phyloP scores from a whole-genome alignment of 1,140 invertebrate genomes.

The Microplitis demolitor region DNA sequence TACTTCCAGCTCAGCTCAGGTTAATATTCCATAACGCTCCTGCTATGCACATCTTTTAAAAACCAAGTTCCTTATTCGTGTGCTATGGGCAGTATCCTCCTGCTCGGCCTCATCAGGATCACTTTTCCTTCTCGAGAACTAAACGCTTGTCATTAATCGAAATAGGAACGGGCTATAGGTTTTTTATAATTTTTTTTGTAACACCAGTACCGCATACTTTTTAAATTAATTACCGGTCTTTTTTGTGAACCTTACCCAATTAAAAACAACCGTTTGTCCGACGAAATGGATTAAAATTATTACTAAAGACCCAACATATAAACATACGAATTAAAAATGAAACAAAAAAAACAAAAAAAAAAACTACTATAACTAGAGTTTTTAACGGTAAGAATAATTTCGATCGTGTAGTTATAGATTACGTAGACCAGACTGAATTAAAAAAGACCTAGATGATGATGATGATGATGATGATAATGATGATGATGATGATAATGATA shows the following conservation, averaged over 20 bases:
- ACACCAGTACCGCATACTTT: background rate
- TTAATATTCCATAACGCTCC: slow-evolving; percentile 14
- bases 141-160: slow-evolving; percentile 20
- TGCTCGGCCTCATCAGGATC: background rate
- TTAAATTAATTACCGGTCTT: background rate
- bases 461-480: background rate
- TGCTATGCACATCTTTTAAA: background rate
- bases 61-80: background rate
- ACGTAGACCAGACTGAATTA: background rate
- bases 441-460: background rate
- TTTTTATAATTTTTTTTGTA: background rate
- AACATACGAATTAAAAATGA: background rate
- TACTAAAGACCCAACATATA: background rate
- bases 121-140: slow-evolving; percentile 25
- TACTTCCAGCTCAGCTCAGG: background rate
- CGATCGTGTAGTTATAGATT: slow-evolving; percentile 1
- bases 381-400: slow-evolving; percentile 34
- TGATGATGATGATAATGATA: background rate
- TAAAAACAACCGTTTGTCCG: background rate
- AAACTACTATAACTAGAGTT: background rate
- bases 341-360: background rate
- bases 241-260: background rate
- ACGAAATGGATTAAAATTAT: background rate
- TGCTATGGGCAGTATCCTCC: background rate
- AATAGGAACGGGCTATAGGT: background rate